These are phyloP conservation scores for Rhyacichthys aspro DNA, from an alignment of 2,797 vertebrate genomes.

Conservation along the genomic window DNA sequence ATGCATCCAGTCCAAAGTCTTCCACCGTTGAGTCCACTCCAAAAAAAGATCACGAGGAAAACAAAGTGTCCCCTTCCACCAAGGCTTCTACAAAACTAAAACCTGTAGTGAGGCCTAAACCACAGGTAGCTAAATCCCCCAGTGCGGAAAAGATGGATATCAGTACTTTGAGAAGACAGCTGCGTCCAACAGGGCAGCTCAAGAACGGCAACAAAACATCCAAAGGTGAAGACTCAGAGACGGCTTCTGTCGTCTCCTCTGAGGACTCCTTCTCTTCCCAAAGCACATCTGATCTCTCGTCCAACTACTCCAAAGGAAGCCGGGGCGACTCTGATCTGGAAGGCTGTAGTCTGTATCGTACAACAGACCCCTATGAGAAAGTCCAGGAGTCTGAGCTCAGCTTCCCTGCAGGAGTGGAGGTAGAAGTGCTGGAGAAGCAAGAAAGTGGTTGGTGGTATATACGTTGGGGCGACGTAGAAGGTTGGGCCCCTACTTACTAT, in stretches of 20 bases:
- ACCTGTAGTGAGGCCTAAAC: constrained; percentile 95
- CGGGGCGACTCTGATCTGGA: constrained; percentile 87
- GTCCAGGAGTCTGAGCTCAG: constrained; percentile 94
- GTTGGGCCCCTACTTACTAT: constrained; percentile 97
- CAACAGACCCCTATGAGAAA: constrained; percentile 92
- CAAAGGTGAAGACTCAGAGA: constrained; percentile 90
- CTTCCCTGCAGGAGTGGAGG: constrained; percentile 92
- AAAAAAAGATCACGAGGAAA: constrained; percentile 74
- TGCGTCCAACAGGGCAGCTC: constrained; percentile 92
- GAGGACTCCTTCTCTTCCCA: constrained; percentile 88
- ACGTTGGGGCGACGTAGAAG: constrained; percentile 88
- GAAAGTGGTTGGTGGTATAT: constrained; percentile 99
- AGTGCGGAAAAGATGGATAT: constrained; percentile 98
- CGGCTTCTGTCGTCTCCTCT: constrained; percentile 86
- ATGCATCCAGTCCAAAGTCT: constrained; percentile 65
- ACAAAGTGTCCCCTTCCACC: constrained; percentile 42
- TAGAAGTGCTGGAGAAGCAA: constrained; percentile 94
- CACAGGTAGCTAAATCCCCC: constrained; percentile 88
- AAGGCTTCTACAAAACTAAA: constrained; percentile 90
- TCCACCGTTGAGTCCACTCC: constrained; percentile 63
- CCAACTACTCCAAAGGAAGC: constrained; percentile 83
- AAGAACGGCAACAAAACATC: constrained; percentile 88
- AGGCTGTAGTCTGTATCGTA: constrained; percentile 81
- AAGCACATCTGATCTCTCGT: constrained; percentile 89
- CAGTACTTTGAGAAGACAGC: constrained; percentile 92